These are phyloP conservation scores for Rhagium mordax DNA, from an alignment of 2,888 invertebrate species.

Conservation along the genomic window DNA sequence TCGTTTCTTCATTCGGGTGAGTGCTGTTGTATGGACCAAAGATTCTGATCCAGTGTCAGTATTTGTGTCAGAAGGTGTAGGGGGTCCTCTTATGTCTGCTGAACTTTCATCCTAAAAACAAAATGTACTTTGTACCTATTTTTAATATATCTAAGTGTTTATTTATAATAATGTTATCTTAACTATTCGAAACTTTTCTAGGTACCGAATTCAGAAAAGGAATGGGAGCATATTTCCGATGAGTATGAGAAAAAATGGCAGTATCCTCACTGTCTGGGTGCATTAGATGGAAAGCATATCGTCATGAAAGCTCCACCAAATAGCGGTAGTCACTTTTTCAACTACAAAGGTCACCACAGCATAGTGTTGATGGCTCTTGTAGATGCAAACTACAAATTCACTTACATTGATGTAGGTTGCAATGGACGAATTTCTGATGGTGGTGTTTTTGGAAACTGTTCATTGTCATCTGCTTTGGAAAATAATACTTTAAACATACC, in stretches of 20 bases:
- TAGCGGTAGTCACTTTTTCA: constrained; percentile 31
- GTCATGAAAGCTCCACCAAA: constrained; percentile 19
- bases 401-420: constrained; percentile 37
- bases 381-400: constrained; percentile 31
- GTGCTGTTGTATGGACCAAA: neutral
- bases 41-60: constrained; percentile 12
- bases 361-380: constrained; percentile 33
- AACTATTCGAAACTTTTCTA: constrained; percentile 1
- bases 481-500: neutral
- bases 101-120: constrained; percentile 6
- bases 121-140: neutral
- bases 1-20: neutral
- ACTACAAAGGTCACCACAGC: constrained; percentile 30
- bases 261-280: constrained; percentile 30
- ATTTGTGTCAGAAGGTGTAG: neutral
- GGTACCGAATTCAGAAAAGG: constrained; percentile 11
- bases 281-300: constrained; percentile 36
- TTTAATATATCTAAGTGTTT: no score
- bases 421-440: no score
- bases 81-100: neutral
- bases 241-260: constrained; percentile 21
- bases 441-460: neutral
- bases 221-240: constrained; percentile 11
- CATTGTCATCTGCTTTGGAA: neutral
- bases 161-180: constrained; percentile 1